Base-by-base conservation (phyloP, 2,797 vertebrate genomes). In the Steatocranus sp. region DNA sequence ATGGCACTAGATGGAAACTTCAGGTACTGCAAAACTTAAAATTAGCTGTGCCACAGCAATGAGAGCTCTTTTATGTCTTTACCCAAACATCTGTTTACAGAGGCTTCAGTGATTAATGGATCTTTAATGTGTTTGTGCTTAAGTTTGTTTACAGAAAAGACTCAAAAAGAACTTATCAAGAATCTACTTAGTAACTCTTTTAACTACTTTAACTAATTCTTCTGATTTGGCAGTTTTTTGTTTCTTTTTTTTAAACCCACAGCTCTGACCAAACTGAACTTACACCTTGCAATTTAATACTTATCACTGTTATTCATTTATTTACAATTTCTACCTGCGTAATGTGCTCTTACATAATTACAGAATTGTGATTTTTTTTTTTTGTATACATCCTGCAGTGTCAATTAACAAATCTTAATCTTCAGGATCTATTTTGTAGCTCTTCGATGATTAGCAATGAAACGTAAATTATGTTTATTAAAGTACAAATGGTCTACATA, bases 391-490 rank as follows among this genome's bases (percentile, higher is more conserved):
- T 43, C 36, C 17, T 25, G 20, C 14, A 68, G 5, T 17, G 36
- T 43, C 1, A 25, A 5, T 17, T 43, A 68, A 11, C 2, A 41
- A 17, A 43, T 43, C 14, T 43, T 46, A 70, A 70, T 46, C 9
- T 27, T 46, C 2, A 0, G 38, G 8, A 46, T 0, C 9, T 46
- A 1, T 46, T 25, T 70, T 0, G 66, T 7, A 46, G 0, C 23
- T 23, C 14, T 43, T 27, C 0, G 0, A 11, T 46, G 15, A 70
- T 70, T 70, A 46, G 7, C 61, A 66, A 15, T 66, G 11, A 23
- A 38, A 38, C 0, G 5, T 41, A 41, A 41, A 66, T 66, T 41
- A 25, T 41, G n/a, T 66, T 23, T 10, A 66, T 15, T 66, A 41
- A 41, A 41, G 14, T 66, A 41, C 8, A 68, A 43, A 68, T 2